phyloP scores from a whole-genome alignment of 2,113 vertebrate species.

The Oryzias woworae region DNA sequence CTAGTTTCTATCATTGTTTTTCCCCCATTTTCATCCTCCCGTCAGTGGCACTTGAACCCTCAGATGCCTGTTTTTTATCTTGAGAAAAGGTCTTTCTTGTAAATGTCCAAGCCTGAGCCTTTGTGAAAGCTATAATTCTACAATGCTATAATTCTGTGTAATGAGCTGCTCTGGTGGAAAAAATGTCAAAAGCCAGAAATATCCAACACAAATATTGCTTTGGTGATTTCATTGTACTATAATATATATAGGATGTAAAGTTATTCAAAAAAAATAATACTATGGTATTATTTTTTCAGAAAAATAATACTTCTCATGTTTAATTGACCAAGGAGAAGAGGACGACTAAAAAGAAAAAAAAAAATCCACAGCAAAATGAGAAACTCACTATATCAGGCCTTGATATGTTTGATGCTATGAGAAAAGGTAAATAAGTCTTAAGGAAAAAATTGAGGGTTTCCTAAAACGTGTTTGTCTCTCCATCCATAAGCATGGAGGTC shows the following conservation, averaged over 20 bases:
- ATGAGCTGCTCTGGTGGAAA: constrained; percentile 46
- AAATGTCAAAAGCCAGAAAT: constrained; percentile 43
- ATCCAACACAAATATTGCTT: constrained; percentile 40
- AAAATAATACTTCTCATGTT: constrained; percentile 5
- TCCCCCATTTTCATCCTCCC: constrained; percentile 13
- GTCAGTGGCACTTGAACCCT: constrained; percentile 60
- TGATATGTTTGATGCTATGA: neutral
- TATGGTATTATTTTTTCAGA: neutral
- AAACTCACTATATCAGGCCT: neutral
- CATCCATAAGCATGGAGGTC: constrained; percentile 3
- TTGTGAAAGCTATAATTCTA: constrained; percentile 59
- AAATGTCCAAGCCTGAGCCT: constrained; percentile 54
- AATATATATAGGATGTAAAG: constrained; percentile 44
- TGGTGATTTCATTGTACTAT: constrained; percentile 14
- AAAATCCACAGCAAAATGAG: too few species aligned
- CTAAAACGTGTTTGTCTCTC: neutral
- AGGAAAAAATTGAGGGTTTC: neutral
- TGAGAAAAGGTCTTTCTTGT: constrained; percentile 55
- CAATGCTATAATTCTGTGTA: constrained; percentile 57
- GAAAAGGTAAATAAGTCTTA: neutral
- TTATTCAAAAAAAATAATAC: constrained; percentile 31
- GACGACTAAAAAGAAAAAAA: too few species aligned
- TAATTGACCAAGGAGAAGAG: too few species aligned
- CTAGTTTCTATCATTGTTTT: constrained; percentile 22
- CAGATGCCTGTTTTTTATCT: constrained; percentile 61